These are phyloP conservation scores for Diuraphis noxia DNA, from an alignment of 1,140 invertebrate species.

Conservation along the genomic window DNA sequence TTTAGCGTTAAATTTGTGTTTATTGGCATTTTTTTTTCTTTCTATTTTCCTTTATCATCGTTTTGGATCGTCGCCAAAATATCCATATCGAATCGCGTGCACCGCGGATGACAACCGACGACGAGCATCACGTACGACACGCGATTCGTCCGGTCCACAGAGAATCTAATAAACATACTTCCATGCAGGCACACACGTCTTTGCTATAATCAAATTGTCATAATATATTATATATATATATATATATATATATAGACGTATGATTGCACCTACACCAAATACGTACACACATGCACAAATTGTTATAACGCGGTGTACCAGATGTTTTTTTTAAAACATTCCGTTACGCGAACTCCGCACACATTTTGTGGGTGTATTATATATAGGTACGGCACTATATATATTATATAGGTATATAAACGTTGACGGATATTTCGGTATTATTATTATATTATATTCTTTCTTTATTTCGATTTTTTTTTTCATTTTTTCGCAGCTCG, in stretches of 20 bases:
- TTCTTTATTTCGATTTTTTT: background rate
- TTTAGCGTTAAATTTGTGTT: constrained; percentile 14
- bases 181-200: background rate
- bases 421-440: background rate
- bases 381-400: background rate
- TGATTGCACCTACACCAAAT: background rate
- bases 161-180: constrained; percentile 42
- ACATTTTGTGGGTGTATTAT: background rate
- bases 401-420: background rate
- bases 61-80: background rate
- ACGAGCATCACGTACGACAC: background rate
- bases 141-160: background rate
- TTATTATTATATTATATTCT: background rate
- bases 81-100: constrained; percentile 20
- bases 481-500: background rate
- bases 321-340: constrained; percentile 22
- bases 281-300: background rate
- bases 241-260: background rate
- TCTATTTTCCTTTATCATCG: background rate
- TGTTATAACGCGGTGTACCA: background rate
- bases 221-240: too few species aligned
- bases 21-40: background rate
- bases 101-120: background rate
- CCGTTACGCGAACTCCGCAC: constrained; percentile 10
- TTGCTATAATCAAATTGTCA: constrained; percentile 33